phyloP scores from a whole-genome alignment of 2,888 invertebrate genomes.

The Shargacucullia verbasci region DNA sequence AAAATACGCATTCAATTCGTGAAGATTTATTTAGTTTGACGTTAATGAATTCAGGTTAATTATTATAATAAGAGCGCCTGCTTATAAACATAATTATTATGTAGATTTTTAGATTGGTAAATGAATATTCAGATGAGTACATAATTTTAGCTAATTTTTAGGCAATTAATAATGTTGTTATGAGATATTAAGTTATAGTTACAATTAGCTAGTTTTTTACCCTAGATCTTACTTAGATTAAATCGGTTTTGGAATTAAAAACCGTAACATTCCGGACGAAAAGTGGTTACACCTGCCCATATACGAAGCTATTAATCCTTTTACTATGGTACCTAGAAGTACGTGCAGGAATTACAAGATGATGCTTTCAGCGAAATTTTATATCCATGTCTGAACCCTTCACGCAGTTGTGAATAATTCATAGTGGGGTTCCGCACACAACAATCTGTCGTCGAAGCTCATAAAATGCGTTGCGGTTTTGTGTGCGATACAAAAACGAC shows the following conservation, averaged over 20 bases:
- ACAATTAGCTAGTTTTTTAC: too few relatives aligned
- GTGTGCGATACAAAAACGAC: conserved; percentile 48
- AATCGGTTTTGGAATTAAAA: conserved; percentile 28
- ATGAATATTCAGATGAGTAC: too few relatives aligned
- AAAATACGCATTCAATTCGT: too few relatives aligned
- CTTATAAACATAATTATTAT: too few relatives aligned
- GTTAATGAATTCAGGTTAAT: too few relatives aligned
- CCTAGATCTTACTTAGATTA: background rate
- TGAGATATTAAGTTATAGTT: too few relatives aligned
- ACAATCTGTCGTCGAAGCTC: conserved; percentile 74
- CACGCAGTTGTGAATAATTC: conserved; percentile 78
- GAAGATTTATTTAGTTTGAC: too few relatives aligned
- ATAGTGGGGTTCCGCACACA: conserved; percentile 75
- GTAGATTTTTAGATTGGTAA: too few relatives aligned
- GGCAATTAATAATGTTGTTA: too few relatives aligned
- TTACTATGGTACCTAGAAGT: conserved; percentile 34
- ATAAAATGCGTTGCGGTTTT: conserved; percentile 71
- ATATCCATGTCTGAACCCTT: conserved; percentile 68
- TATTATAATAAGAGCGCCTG: too few relatives aligned
- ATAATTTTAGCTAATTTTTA: too few relatives aligned
- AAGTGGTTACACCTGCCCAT: conserved; percentile 20
- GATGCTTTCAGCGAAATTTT: conserved; percentile 62
- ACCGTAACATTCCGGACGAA: conserved; percentile 14
- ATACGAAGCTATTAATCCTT: conserved; percentile 35
- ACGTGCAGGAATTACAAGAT: conserved; percentile 39